Base-by-base conservation (phyloP, 2,797 vertebrate species). In the Catamblyrhynchus diadema region DNA sequence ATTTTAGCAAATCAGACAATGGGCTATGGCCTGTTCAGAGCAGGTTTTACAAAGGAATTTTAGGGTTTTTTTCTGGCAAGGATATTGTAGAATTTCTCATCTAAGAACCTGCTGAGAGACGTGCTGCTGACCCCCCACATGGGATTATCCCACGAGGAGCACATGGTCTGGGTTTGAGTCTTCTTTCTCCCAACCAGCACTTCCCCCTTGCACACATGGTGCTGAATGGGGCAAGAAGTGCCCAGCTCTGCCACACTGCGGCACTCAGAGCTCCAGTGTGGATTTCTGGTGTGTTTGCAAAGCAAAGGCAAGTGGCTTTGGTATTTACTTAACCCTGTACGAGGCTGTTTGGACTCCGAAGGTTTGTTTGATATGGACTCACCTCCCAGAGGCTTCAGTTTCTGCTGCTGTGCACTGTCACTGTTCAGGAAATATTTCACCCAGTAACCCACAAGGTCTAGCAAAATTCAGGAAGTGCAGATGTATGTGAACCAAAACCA, bases 401-500 rank as follows among this genome's bases (percentile, higher is more conserved):
- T 69, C 77, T 8, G 2, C 81, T 75, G 44, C 23, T 54, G 45
- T 56, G 67, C 62, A 2, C 37, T 69, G 65, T 45, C 69, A n/a
- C 65, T 24, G 44, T 32, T 75, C 28, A 65, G 94, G 95, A 94
- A 90, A 91, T 74, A 72, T 32, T 88, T 74, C 72, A 74, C 72
- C 65, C 75, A 56, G 41, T 16, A 77, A 87, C 41, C 66, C 71
- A 72, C 61, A 74, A 82, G 61, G 50, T 57, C 33, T 44, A 80
- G 57, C 75, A 89, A 50, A 62, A 87, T 78, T 80, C 90, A 94
- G 94, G 94, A 89, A 87, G 83, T 92, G 65, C n/a, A 48, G 33
- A 32, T 21, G 14, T 39, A 23, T 11, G n/a, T 48, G 78, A 91
- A 83, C 81, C 39, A 64, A 81, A 69, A 1, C 28, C 50, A 95